phyloP scores from a whole-genome alignment of 2,797 vertebrate species.

The Phaenicophaeus curvirostris region DNA sequence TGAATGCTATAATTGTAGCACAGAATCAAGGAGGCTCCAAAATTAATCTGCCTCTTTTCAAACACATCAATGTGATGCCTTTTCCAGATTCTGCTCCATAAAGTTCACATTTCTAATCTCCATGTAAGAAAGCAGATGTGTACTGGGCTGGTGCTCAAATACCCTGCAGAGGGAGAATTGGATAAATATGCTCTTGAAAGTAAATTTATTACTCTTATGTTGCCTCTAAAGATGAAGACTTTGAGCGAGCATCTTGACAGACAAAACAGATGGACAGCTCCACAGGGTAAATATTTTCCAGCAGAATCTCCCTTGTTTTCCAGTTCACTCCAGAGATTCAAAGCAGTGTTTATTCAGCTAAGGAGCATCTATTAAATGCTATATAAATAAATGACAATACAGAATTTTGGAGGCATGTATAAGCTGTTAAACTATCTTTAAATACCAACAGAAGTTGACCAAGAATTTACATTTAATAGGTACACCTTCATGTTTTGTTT shows the following conservation, averaged over 20 bases:
- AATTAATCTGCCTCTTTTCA: background rate
- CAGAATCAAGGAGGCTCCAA: background rate
- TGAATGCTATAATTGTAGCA: background rate
- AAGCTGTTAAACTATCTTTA: background rate
- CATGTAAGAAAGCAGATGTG: background rate
- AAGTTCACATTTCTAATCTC: background rate
- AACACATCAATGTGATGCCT: background rate
- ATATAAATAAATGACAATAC: background rate
- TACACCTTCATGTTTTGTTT: background rate
- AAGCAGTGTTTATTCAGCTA: background rate
- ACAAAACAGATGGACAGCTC: background rate
- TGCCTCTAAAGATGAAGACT: background rate
- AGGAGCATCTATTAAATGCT: background rate
- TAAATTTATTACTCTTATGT: background rate
- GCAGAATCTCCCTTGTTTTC: background rate
- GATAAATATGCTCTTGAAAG: background rate
- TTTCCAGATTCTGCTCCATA: conserved; percentile 8
- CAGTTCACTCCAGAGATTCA: background rate
- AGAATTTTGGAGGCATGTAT: background rate
- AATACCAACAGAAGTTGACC: background rate
- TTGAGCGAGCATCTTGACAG: background rate
- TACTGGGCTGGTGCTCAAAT: background rate
- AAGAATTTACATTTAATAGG: background rate
- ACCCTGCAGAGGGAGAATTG: background rate
- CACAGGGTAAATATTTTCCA: background rate